Evolutionary conservation across 2,797 vertebrate genomes (phyloP).

Genomic region (Characodon lateralis): DNA sequence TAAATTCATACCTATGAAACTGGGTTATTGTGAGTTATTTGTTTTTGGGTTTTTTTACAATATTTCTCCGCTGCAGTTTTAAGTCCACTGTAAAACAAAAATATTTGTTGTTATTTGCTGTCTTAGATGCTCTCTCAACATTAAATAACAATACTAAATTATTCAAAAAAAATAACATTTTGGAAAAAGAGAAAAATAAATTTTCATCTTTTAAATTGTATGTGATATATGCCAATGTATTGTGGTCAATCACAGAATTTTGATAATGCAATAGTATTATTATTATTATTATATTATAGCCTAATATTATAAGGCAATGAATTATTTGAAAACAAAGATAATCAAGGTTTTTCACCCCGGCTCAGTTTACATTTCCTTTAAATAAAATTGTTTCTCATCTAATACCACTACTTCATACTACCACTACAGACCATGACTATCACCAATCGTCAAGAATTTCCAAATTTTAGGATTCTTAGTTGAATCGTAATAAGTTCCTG

Average conservation of each 20-base stretch:
- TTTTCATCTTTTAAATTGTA: neutral
- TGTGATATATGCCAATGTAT: neutral
- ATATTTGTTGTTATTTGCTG: no score
- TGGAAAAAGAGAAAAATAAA: neutral
- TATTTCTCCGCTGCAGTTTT: neutral
- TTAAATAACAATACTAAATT: neutral
- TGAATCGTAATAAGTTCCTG: no score
- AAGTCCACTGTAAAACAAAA: neutral
- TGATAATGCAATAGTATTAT: neutral
- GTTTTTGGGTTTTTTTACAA: neutral
- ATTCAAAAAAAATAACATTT: neutral
- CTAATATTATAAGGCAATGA: neutral
- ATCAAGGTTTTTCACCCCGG: neutral
- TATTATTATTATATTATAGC: no score
- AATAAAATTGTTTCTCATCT: neutral
- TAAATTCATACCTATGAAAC: neutral
- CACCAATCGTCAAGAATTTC: no score
- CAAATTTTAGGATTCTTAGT: no score
- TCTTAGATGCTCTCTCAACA: no score
- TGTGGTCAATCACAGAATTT: neutral
- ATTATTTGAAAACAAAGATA: neutral
- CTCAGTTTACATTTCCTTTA: neutral
- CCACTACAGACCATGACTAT: no score
- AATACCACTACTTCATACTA: no score
- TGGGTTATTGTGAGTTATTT: neutral